phyloP scores from a whole-genome alignment of 2,888 invertebrate genomes.

The Drosophila meridiana region DNA sequence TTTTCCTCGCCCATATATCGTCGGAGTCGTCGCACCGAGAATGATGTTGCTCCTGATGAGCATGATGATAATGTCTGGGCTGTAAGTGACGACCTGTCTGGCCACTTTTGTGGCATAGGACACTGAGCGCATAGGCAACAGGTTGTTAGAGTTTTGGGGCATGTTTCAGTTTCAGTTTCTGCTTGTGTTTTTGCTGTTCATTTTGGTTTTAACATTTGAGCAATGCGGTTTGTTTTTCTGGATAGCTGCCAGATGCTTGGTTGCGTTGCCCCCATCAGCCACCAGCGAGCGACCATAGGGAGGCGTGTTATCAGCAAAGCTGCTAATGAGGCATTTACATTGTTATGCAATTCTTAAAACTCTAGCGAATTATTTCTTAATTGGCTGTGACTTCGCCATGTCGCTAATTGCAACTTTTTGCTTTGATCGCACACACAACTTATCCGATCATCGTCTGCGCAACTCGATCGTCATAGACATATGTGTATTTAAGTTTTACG shows the following conservation, averaged over 20 bases:
- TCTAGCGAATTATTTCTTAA: constrained; percentile 35
- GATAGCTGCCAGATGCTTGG: constrained; percentile 40
- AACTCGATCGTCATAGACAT: constrained; percentile 31
- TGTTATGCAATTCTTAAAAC: constrained; percentile 9
- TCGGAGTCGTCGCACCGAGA: constrained; percentile 16
- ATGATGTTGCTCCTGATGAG: constrained; percentile 40
- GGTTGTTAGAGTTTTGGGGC: constrained; percentile 39
- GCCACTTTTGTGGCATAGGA: constrained; percentile 40
- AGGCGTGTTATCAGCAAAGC: constrained; percentile 28
- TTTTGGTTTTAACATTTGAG: neutral
- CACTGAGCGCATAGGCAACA: constrained; percentile 19
- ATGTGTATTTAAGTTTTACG: constrained; percentile 41
- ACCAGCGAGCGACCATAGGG: neutral
- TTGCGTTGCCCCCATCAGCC: constrained; percentile 10
- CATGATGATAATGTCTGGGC: constrained; percentile 58
- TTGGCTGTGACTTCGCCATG: constrained; percentile 37
- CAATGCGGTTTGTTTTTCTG: constrained; percentile 21
- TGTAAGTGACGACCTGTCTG: constrained; percentile 49
- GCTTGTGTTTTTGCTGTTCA: neutral
- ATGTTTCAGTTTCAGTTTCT: constrained; percentile 7
- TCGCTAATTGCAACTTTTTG: constrained; percentile 31
- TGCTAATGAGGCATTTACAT: constrained; percentile 47
- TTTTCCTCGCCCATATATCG: constrained; percentile 48
- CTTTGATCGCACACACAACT: constrained; percentile 24
- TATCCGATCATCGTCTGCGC: constrained; percentile 38